Evolutionary conservation across 2,888 invertebrate species (phyloP), one percentile per base, ranked within the genome.

Genomic region (Dicyrtomina minuta): DNA sequence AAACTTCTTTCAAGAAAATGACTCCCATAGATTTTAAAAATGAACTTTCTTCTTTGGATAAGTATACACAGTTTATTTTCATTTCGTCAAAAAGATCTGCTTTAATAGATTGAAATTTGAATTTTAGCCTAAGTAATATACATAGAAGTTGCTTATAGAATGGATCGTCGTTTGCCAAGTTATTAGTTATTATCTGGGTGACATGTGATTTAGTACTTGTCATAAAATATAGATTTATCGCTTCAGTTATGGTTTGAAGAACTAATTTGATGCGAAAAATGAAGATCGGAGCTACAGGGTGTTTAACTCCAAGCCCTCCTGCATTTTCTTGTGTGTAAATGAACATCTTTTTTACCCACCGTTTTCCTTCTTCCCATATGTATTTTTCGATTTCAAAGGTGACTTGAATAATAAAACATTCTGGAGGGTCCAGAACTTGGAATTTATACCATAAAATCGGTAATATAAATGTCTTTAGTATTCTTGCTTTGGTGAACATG

Each of bases 361-460:
- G 3, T 22, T 43, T 13, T 13, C 10, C 10, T 20, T 20, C 13
- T 39, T 20, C 41, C 60, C 60, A 60, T n/a, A 60, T 2, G 39
- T 33, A 60, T 12, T 2, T 12, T 43, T 60, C 60, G 5, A 43
- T 17, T 1, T 1, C 2, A 4, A 24, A 10, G 2, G 6, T 12
- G 10, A 60, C 15, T 2, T 41, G 12, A 8, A 17, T 15, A n/a
- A 43, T 17, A 43, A 60, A 60, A 20, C 12, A 2, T 41, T 60
- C 60, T 2, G 60, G 60, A 17, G 60, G 60, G 22, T 60, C 39
- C 1, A 60, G 43, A n/a, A 60, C 26, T 59, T 59, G 4, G 4
- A 59, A 17, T 6, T 20, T 26, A n/a, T 59, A 59, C 59, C 59
- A 59, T 15, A 60, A 4, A 2, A 27, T 15, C 13, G 60, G 39